These are phyloP conservation scores for Reticulitermes speratus DNA, from an alignment of 1,140 invertebrate species.

Conservation along the genomic window DNA sequence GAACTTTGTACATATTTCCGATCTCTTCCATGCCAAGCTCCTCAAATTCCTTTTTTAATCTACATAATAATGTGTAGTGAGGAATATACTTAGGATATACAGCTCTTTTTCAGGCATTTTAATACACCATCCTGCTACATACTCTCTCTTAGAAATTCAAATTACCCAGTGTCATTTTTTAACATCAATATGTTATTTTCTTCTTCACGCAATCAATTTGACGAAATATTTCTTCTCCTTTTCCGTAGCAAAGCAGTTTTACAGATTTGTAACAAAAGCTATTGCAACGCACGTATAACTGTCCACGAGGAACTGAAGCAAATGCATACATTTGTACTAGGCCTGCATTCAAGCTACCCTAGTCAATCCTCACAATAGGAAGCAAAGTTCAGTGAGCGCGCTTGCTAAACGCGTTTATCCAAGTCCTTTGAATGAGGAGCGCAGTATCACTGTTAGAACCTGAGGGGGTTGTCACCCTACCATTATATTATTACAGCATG, in stretches of 20 bases:
- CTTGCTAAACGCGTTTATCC: not conserved
- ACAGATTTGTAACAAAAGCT: not conserved
- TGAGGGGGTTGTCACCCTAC: not conserved
- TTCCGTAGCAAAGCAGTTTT: not conserved
- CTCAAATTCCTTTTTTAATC: too few relatives aligned
- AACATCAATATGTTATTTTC: too few relatives aligned
- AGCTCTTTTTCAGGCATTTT: too few relatives aligned
- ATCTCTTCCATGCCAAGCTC: too few relatives aligned
- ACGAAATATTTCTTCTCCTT: not conserved
- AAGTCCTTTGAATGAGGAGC: not conserved
- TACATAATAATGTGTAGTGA: too few relatives aligned
- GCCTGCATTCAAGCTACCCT: not conserved
- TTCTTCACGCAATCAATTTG: too few relatives aligned
- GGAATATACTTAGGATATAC: too few relatives aligned
- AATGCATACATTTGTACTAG: not conserved
- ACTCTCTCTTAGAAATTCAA: too few relatives aligned
- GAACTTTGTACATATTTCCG: too few relatives aligned
- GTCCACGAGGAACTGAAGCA: not conserved
- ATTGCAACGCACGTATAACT: not conserved
- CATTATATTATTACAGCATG: not conserved
- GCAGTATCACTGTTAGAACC: not conserved
- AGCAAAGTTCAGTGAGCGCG: not conserved
- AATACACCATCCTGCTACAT: too few relatives aligned
- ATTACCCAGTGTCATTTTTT: too few relatives aligned
- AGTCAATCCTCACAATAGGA: not conserved